phyloP scores from a whole-genome alignment of 2,888 invertebrate genomes.

The Macrosoma leucophasiata region DNA sequence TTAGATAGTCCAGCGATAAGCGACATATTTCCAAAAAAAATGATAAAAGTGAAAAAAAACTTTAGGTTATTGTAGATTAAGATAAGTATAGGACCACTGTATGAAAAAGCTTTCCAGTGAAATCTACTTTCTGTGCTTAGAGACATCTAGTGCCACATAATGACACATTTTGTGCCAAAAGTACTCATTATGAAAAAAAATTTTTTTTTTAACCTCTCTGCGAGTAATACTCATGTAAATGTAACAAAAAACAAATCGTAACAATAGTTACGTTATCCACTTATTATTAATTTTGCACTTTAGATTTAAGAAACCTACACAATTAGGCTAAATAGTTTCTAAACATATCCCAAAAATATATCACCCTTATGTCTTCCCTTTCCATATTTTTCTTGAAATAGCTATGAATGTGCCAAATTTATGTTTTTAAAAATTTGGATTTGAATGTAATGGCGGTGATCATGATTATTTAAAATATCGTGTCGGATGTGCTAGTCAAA shows the following conservation, averaged over 20 bases:
- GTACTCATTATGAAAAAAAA: conserved; percentile 4
- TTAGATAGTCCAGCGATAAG: conserved; percentile 64
- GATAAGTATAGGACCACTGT: conserved; percentile 64
- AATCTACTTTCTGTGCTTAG: conserved; percentile 38
- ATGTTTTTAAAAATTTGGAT: conserved; percentile 43
- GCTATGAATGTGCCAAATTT: conserved; percentile 65
- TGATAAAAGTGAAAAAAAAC: conserved; percentile 46
- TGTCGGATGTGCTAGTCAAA: conserved; percentile 67
- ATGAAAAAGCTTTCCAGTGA: conserved; percentile 49
- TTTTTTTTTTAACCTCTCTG: conserved; percentile 10
- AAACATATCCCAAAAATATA: conserved; percentile 64
- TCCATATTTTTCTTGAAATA: conserved; percentile 61
- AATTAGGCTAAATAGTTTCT: conserved; percentile 51
- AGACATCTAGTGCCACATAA: conserved; percentile 50
- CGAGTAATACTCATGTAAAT: conserved; percentile 5
- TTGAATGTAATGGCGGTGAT: conserved; percentile 37
- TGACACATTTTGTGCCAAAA: conserved; percentile 58
- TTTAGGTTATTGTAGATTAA: conserved; percentile 56
- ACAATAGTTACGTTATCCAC: conserved; percentile 44
- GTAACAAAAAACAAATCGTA: conserved; percentile 14
- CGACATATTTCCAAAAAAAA: conserved; percentile 61
- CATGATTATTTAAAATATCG: conserved; percentile 35
- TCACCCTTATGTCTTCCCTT: conserved; percentile 66
- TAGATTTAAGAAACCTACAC: conserved; percentile 52
- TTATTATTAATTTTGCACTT: conserved; percentile 63